Evolutionary conservation across 2,888 invertebrate species (phyloP), one percentile per base, ranked within the genome.

Genomic region (Trichopoda pennipes): DNA sequence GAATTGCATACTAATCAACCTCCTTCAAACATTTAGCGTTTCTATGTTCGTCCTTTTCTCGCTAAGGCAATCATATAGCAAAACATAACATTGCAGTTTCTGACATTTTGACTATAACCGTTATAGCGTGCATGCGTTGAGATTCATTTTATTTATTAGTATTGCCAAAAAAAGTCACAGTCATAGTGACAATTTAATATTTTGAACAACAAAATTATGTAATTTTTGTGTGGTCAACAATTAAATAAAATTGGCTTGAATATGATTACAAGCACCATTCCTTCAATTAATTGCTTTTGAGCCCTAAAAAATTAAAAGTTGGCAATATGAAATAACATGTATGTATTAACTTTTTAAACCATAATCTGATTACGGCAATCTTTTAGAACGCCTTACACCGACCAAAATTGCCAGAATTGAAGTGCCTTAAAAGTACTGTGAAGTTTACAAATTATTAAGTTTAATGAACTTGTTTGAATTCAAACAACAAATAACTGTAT

Each of bases 121-220:
- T 44, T 16, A 12, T 38, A 12, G 12, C 16, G 28, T 7, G 28
- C 8, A 28, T 28, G 16, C 1, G 35, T 4, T 9, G 2, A 35
- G 44, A 49, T 49, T 21, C 28, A 55, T 21, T 49, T 51, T 64
- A 8, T 56, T n/a, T 21, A 47, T 68, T 38, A 38, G 38, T 12
- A n/a, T 66, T 84, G 84, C 81, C 84, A 84, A 84, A 81, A 84
- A 76, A 35, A 21, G 35, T 49, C 60, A 38, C 58, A 68, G 61
- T 58, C 61, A 42, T 49, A 9, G 38, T 38, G 38, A 12, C 12
- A 38, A 7, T 12, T 17, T 9, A 49, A n/a, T 19, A 7, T 17
- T 12, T 49, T 49, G 73, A 60, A 72, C 66, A 63, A 49, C 35
- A 44, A 69, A 58, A 49, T 69, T 63, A 53, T 68, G 79, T 66